Evolutionary conservation across 2,888 invertebrate species (phyloP), one percentile per base, ranked within the genome.

Genomic region (Phortica magna): DNA sequence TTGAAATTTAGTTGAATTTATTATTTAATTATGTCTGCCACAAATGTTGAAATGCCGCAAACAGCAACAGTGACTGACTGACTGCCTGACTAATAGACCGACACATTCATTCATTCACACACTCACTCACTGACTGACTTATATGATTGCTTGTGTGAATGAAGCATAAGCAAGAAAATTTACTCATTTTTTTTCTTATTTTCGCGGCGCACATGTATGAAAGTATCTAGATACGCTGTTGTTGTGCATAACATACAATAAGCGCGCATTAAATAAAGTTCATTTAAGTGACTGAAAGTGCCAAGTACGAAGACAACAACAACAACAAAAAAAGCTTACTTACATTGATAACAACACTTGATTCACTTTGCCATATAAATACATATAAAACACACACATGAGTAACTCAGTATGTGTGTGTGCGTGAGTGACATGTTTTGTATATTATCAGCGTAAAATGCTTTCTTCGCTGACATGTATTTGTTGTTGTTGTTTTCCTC

Each of bases 21-120:
- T 87, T 84, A 84, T 84, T 87, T 84, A 85, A 87, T 84, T 84
- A 82, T 82, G 74, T 80, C 80, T 73, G 19, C 72, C 76, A 72
- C 76, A 78, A 76, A 53, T 59, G 53, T 73, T 39, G 14, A 41
- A 71, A 73, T 53, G 17, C 48, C 10, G 53, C 53, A 55, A 53
- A 14, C 48, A 67, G 65, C 55, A 59, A 31, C 42, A 67, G 17
- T 19, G 17, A 72, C 14, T 12, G 42, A 57, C 10, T 39, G 12
- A 55, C 41, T 1, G 72, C 14, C 64, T n/a, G 12, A 70, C 19
- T 48, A 22, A 43, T 17, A 43, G 17, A 70, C 53, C 41, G 43
- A 65, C 48, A 57, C 22, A 61, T 43, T 68, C 57, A 68, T 68
- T 55, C 68, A 48, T 17, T 17, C 59, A 59, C 6, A 68, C 57